These are phyloP conservation scores for Syrista parreyssii DNA, from an alignment of 2,888 invertebrate genomes.

Conservation along the genomic window DNA sequence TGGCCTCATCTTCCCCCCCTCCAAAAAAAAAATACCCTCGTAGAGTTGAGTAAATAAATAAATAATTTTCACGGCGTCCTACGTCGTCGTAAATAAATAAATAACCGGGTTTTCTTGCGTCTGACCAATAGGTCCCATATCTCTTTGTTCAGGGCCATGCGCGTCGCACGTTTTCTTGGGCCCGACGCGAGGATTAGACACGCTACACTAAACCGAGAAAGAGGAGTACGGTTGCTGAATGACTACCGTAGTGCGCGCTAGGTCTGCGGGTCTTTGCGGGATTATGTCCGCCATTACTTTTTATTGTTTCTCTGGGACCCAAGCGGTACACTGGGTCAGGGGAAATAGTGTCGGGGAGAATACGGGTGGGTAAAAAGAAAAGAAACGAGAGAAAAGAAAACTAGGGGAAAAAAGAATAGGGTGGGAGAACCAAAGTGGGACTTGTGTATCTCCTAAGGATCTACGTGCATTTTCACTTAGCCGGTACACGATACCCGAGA, in stretches of 20 bases:
- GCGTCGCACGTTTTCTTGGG: conserved; percentile 25
- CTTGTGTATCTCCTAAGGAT: conserved; percentile 50
- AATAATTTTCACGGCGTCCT: background rate
- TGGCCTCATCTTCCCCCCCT: too few species aligned
- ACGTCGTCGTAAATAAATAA: conserved; percentile 31
- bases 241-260: conserved; percentile 9
- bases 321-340: conserved; percentile 1
- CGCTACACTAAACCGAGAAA: conserved; percentile 21
- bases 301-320: conserved; percentile 35
- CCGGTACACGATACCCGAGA: conserved; percentile 58
- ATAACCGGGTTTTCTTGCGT: background rate
- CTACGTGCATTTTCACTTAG: conserved; percentile 64
- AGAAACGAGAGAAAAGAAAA: conserved; percentile 1
- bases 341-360: conserved; percentile 6
- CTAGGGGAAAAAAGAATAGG: background rate
- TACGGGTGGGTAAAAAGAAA: conserved; percentile 14
- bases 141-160: conserved; percentile 31
- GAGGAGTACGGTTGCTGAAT: background rate
- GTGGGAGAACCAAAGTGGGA: conserved; percentile 19
- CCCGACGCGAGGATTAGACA: conserved; percentile 36
- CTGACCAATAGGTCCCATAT: background rate
- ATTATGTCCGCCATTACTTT: conserved; percentile 41
- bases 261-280: conserved; percentile 30
- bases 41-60: background rate
- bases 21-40: too few species aligned